Conservation (phyloP, 2,113 vertebrate genomes). For the Scolopax mira region DNA sequence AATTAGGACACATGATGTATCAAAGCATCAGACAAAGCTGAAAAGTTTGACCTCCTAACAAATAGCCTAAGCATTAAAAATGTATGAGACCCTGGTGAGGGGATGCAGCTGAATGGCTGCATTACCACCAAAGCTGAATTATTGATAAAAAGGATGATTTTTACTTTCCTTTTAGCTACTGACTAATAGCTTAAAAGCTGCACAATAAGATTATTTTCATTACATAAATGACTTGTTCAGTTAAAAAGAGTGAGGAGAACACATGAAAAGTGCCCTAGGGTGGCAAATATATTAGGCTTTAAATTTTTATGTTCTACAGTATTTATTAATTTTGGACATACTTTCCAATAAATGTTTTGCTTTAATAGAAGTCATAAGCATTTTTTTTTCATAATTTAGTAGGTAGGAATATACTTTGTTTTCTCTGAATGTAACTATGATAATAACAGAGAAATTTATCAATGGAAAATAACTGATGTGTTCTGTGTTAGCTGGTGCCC, state of each 20-base stretch:
- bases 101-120: background rate
- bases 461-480: background rate
- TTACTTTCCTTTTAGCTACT: conserved; percentile 38
- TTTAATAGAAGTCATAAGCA: background rate
- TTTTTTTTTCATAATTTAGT: background rate
- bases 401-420: background rate
- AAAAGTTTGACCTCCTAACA: conserved; percentile 27
- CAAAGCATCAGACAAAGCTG: background rate
- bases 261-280: background rate
- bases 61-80: conserved; percentile 39
- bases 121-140: conserved; percentile 40
- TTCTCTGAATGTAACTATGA: background rate
- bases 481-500: background rate
- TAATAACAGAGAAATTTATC: background rate
- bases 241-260: background rate
- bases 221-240: background rate
- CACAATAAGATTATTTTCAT: conserved; percentile 32
- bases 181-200: conserved; percentile 60
- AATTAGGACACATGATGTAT: background rate
- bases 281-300: background rate
- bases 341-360: background rate
- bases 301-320: background rate
- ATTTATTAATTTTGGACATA: background rate
- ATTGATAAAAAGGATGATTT: conserved; percentile 43
- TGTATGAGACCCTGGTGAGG: background rate